Percentiles rank a stretch among this genome's conserved stretches.
Evolutionary conservation across 2,113 vertebrate species (phyloP).

Genomic region (Isichthys henryi): DNA sequence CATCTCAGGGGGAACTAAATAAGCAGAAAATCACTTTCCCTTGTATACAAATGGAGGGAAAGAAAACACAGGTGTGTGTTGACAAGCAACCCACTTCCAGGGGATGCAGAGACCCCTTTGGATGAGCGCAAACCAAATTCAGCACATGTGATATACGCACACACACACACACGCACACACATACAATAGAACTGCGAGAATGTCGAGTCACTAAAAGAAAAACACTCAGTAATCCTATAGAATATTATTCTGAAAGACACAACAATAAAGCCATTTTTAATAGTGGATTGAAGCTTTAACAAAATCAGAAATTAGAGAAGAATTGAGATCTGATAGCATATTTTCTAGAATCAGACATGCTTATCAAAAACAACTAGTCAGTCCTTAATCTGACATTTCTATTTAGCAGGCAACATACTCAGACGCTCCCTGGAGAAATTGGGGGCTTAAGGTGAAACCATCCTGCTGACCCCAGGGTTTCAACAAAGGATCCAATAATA

Average conservation of each 20-base stretch:
- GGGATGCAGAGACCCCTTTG: background rate
- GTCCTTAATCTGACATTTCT: background rate
- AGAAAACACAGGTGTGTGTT: background rate
- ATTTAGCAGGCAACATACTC: background rate
- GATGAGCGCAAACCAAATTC: background rate
- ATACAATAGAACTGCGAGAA: background rate
- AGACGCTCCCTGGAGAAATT: background rate
- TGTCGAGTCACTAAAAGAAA: background rate
- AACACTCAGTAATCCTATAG: slow-evolving; percentile 10
- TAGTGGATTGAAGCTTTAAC: background rate
- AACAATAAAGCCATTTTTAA: background rate
- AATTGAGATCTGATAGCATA: background rate
- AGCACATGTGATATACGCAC: background rate
- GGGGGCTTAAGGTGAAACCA: background rate
- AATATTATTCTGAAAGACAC: background rate
- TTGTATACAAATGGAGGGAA: background rate
- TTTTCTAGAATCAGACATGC: background rate
- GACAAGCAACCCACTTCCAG: background rate
- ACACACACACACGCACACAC: too few relatives aligned
- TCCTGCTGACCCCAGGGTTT: background rate
- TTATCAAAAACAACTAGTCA: background rate
- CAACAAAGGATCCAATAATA: background rate
- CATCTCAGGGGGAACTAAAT: background rate
- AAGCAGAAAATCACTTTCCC: background rate
- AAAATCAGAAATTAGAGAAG: background rate